Conservation (phyloP, 2,888 invertebrate genomes). For the Sarcophaga carnaria region DNA sequence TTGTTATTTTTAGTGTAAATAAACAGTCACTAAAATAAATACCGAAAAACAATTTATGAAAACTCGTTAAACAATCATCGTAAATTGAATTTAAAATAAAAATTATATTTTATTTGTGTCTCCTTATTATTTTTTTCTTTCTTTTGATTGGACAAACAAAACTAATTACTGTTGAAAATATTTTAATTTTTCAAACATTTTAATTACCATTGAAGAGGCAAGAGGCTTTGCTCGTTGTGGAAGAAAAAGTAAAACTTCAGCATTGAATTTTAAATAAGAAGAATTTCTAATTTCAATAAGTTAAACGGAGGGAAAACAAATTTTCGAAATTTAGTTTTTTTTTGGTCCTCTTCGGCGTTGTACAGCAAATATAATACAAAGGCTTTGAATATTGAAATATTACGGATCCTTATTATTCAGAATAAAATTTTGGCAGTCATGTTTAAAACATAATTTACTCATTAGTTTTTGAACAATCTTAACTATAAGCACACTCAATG, state of each 20-base stretch:
- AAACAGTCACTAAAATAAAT: background rate
- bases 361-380: too few species aligned
- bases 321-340: too few species aligned
- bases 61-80: background rate
- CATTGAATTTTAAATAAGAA: too few species aligned
- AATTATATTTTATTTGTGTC: conserved; percentile 35
- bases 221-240: background rate
- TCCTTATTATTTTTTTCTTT: background rate
- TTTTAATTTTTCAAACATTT: conserved; percentile 40
- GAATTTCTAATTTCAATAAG: too few species aligned
- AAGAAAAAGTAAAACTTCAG: background rate
- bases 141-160: conserved; percentile 38
- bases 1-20: background rate
- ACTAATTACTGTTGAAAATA: conserved; percentile 43
- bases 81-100: background rate
- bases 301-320: too few species aligned
- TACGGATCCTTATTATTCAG: too few species aligned
- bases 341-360: too few species aligned
- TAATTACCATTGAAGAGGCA: conserved; percentile 7
- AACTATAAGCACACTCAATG: too few species aligned
- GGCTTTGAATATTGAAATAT: too few species aligned
- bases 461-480: too few species aligned
- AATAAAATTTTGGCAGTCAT: too few species aligned
- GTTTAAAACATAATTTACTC: too few species aligned
- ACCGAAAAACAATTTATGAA: background rate